Percentiles rank a stretch among this genome's conserved stretches.
Conservation (phyloP, 2,113 vertebrate species). For the Notechis scutatus region DNA sequence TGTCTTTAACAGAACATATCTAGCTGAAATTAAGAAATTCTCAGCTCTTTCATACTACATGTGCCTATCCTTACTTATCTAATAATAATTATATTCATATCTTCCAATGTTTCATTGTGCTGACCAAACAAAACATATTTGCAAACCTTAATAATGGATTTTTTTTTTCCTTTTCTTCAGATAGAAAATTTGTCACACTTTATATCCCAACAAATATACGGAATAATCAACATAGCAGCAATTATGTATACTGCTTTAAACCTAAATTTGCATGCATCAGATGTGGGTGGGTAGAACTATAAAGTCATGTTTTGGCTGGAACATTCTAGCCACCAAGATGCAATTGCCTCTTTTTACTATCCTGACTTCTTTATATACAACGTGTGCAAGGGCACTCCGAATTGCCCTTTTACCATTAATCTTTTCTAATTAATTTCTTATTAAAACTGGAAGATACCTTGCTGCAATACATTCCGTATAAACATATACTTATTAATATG, state of each 20-base stretch:
- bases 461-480: not conserved
- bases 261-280: not conserved
- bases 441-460: not conserved
- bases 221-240: rapidly evolving
- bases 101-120: not conserved
- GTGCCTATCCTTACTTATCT: not conserved
- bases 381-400: not conserved
- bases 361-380: not conserved
- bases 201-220: not conserved
- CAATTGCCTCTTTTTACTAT: not conserved
- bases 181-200: not conserved
- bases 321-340: not conserved
- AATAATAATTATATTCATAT: not conserved
- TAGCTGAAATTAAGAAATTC: not conserved
- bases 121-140: not conserved
- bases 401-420: not conserved
- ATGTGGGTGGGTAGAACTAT: not conserved
- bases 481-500: not conserved
- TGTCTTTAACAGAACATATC: not conserved
- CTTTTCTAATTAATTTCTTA: not conserved
- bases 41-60: not conserved
- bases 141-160: not conserved
- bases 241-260: not conserved
- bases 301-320: not conserved
- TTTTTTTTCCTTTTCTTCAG: not conserved